Percentiles rank a stretch among this genome's conserved stretches.
Evolutionary conservation across 2,888 invertebrate genomes (phyloP).

Genomic region (Microplitis deprimator): DNA sequence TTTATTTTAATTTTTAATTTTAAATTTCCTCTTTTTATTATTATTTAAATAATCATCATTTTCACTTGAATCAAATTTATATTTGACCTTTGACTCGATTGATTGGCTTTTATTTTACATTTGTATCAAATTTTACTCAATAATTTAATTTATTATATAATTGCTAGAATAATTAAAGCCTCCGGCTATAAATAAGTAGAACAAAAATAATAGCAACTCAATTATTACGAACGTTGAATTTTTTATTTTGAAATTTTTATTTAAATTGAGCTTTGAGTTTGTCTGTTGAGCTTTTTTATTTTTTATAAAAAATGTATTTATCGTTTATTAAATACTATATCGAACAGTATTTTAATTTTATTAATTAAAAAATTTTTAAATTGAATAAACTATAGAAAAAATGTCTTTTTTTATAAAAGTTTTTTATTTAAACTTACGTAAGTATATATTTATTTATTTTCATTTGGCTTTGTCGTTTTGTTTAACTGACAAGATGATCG

Average conservation of each 20-base stretch:
- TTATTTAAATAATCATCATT: neutral
- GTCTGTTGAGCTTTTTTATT: neutral
- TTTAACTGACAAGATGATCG: constrained; percentile 20
- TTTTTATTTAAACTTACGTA: no score
- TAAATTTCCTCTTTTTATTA: constrained; percentile 33
- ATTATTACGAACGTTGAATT: no score
- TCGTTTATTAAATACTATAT: neutral
- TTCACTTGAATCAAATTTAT: neutral
- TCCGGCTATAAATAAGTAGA: neutral
- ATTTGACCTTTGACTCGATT: constrained; percentile 17
- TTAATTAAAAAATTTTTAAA: no score
- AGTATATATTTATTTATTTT: no score
- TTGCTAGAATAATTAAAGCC: neutral
- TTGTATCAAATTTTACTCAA: neutral
- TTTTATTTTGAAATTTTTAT: neutral
- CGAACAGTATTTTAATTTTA: no score
- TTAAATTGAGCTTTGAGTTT: neutral
- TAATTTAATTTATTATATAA: neutral
- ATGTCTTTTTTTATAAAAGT: no score
- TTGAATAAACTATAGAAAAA: no score
- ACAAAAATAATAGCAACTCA: neutral
- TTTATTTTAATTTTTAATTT: constrained; percentile 41
- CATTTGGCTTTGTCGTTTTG: no score
- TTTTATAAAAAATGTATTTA: neutral
- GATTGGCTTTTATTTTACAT: constrained; percentile 16